Evolutionary conservation across 2,797 vertebrate species (phyloP), one percentile per base, ranked within the genome.

Genomic region (Poecile montanus): DNA sequence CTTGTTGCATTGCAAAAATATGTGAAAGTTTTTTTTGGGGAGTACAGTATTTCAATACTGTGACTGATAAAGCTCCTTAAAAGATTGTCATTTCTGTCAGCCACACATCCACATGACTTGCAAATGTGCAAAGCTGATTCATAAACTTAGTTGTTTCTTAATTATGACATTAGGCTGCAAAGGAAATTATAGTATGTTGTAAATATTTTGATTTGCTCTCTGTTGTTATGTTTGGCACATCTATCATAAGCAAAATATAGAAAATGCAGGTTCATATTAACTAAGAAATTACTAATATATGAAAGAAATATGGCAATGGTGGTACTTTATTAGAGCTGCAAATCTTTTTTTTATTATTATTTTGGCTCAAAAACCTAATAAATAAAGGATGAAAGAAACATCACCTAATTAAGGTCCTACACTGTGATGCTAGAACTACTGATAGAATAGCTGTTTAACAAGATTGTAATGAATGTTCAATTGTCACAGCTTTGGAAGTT

Each of bases 361-460:
- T 93, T 29, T 93, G 40, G 32, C 50, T 88, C 5, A 0, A 95
- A 96, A 92, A 73, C 32, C 76, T 54, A 79, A 91, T 96, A 97
- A 97, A 97, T 96, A 96, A 96, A 93, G 38, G 38, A 88, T 92
- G 83, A 94, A 91, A 92, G 72, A 82, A 68, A 85, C 72, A 91
- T 96, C 42, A 95, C 78, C 95, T 97, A 97, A 97, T 97, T 97
- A 97, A 97, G 94, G 42, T 60, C 63, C 78, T 65, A 51, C 29
- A 73, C 84, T 92, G 91, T 67, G 88, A 67, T 58, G 71, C 27
- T 82, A 75, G 60, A 81, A 21, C 12, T 93, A 80, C 68, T 87
- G 79, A 47, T 45, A 93, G 58, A 88, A 72, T 12, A 95, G 58
- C 32, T 78, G 58, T 54, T 79, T 95, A 97, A 95, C 56, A 81